A percentile compares a stretch with the other conserved stretches of the same genome.
These are phyloP conservation scores for Drosophila nigritarsus DNA, from an alignment of 2,888 invertebrate species.

Conservation along the genomic window DNA sequence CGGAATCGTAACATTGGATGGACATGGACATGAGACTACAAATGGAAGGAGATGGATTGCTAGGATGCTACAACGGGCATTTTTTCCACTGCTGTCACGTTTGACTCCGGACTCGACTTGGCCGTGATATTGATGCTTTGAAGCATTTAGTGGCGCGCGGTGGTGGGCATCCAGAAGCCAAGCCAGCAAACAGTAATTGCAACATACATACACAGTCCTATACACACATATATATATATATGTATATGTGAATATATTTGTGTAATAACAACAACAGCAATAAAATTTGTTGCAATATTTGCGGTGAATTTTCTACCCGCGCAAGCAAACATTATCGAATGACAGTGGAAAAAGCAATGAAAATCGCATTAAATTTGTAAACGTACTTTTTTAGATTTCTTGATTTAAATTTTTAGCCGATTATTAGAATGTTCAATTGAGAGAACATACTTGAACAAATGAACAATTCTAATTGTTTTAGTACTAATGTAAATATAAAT, in stretches of 20 bases:
- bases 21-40: conserved; percentile 26
- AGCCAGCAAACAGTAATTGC: conserved; percentile 38
- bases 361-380: neutral
- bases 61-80: neutral
- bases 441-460: neutral
- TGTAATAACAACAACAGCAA: conserved; percentile 19
- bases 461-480: neutral
- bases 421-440: too few species aligned
- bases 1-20: conserved; percentile 37
- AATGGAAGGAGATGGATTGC: neutral
- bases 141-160: conserved; percentile 48
- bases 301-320: conserved; percentile 36
- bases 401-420: too few species aligned
- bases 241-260: neutral
- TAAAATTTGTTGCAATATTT: conserved; percentile 50
- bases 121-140: conserved; percentile 37
- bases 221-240: neutral
- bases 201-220: conserved; percentile 9
- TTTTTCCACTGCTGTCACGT: neutral
- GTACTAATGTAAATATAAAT: neutral
- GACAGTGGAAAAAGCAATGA: conserved; percentile 6
- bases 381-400: too few species aligned
- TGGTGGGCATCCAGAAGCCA: conserved; percentile 14
- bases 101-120: conserved; percentile 29
- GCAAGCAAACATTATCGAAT: conserved; percentile 14